Evolutionary conservation across 1,140 invertebrate species (phyloP).

Genomic region (Acromyrmex charruanus): DNA sequence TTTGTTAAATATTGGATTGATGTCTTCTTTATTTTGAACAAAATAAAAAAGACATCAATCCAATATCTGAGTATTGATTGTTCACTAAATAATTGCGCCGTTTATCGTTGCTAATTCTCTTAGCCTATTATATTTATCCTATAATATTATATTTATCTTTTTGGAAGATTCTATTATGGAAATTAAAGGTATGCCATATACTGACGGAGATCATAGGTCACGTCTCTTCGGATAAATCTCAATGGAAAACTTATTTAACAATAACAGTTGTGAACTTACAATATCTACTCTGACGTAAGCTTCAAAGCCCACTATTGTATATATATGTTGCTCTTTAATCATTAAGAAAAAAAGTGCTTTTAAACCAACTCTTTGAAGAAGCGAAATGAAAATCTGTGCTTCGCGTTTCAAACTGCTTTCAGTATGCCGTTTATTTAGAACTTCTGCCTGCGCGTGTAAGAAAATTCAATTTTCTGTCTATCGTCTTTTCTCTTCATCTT

Average conservation of each 20-base stretch:
- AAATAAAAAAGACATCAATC: too few relatives aligned
- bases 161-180: too few relatives aligned
- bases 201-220: not conserved
- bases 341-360: conserved; percentile 46
- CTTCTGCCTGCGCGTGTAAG: conserved; percentile 28
- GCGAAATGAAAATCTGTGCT: conserved; percentile 45
- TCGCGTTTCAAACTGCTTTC: conserved; percentile 53
- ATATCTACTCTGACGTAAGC: not conserved
- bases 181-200: not conserved
- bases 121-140: too few relatives aligned
- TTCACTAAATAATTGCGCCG: too few relatives aligned
- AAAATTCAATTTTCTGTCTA: conserved; percentile 65
- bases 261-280: conserved; percentile 27
- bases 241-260: conserved; percentile 46
- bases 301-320: conserved; percentile 3
- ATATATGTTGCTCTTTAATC: conserved; percentile 37
- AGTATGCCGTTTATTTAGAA: conserved; percentile 60
- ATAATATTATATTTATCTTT: too few relatives aligned
- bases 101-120: too few relatives aligned
- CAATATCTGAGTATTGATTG: too few relatives aligned
- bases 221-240: conserved; percentile 13
- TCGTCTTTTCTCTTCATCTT: conserved; percentile 46
- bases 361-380: conserved; percentile 50
- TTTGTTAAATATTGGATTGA: too few relatives aligned
- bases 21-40: too few relatives aligned